These are phyloP conservation scores for Brienomyrus brachyistius DNA, from an alignment of 2,113 vertebrate species.

Conservation along the genomic window DNA sequence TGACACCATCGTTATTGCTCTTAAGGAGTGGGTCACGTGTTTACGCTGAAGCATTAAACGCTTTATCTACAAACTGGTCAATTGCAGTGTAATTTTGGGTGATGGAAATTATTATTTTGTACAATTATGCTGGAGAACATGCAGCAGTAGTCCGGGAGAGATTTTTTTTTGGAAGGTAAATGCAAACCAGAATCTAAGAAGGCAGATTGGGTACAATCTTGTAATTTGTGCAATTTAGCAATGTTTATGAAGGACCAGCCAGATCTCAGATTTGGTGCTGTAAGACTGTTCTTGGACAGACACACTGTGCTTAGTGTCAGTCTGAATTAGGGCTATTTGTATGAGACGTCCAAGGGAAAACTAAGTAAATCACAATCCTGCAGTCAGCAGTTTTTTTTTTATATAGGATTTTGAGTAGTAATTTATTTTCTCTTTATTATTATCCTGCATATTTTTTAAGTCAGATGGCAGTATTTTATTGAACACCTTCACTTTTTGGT, in stretches of 20 bases:
- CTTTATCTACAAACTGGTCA: not conserved
- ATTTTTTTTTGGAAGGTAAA: not conserved
- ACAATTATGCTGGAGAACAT: not conserved
- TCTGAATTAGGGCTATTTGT: not conserved
- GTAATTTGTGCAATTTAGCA: conserved; percentile 12
- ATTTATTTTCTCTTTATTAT: not conserved
- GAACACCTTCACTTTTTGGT: not conserved
- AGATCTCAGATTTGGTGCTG: not conserved
- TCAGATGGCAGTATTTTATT: not conserved
- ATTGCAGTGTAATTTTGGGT: not conserved
- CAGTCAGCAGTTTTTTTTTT: not conserved
- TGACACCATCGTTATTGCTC: not conserved
- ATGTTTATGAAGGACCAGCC: not conserved
- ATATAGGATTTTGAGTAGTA: not conserved
- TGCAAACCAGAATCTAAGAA: not conserved
- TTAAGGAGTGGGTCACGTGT: not conserved
- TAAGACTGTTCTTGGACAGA: not conserved
- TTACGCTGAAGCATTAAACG: not conserved
- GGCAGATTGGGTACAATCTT: not conserved
- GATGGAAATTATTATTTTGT: not conserved
- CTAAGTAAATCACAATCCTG: not conserved
- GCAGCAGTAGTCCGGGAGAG: not conserved
- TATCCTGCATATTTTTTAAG: not conserved
- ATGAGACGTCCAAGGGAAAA: not conserved
- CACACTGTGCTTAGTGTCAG: not conserved